These are phyloP conservation scores for Globicephala melas DNA, from an alignment of 2,113 vertebrate genomes.

Conservation along the genomic window DNA sequence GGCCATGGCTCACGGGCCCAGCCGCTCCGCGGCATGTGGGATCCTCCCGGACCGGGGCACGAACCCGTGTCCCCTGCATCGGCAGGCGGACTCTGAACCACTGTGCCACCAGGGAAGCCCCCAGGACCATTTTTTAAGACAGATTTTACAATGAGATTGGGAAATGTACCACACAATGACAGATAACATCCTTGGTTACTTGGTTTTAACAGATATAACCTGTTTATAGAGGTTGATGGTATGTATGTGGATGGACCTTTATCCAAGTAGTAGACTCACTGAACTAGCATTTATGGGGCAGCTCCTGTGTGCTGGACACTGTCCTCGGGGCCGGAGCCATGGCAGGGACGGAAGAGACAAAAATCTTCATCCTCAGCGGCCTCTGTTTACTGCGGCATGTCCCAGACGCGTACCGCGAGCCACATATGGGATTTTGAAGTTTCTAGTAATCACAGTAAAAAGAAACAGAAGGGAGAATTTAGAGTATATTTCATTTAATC, in stretches of 20 bases:
- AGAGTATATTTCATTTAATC: not conserved
- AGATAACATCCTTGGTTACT: not conserved
- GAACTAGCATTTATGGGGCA: not conserved
- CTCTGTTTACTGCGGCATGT: not conserved
- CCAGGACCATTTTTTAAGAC: not conserved
- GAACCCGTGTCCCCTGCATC: too few species aligned
- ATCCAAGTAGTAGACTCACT: accelerated
- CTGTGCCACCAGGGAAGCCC: too few species aligned
- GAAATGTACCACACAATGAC: not conserved
- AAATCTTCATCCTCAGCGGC: not conserved
- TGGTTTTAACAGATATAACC: not conserved
- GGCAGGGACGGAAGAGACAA: not conserved
- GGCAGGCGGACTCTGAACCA: too few species aligned
- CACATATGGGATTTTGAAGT: too few species aligned
- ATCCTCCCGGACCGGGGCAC: too few species aligned
- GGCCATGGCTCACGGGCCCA: too few species aligned
- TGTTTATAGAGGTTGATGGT: accelerated
- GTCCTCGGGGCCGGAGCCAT: not conserved
- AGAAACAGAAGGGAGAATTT: not conserved
- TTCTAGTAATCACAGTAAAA: not conserved
- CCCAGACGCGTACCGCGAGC: accelerated
- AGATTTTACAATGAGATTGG: not conserved
- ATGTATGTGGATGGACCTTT: accelerated
- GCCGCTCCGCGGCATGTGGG: too few species aligned
- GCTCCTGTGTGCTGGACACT: too few species aligned